Base-by-base conservation (phyloP, 2,797 vertebrate species). In the Acipenser oxyrinchus region DNA sequence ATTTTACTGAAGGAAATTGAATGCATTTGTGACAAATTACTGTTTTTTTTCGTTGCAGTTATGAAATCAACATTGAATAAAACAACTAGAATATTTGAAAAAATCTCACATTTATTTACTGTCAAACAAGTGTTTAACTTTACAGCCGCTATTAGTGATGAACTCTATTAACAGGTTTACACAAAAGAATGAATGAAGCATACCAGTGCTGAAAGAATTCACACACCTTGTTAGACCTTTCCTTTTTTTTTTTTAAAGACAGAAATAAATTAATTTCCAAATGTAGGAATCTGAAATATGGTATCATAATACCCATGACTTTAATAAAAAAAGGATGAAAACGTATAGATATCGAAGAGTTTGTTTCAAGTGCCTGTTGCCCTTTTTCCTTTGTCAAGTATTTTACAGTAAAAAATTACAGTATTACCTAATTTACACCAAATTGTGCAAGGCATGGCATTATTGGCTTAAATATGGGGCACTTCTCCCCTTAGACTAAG, bases 91-190 rank as follows among this genome's bases (percentile, higher is more conserved):
- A 84, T 87, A 80, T 90, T 85, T 94, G 92, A 90, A 89, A 96
- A 94, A 95, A 91, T 90, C 90, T 98, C 94, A 98, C 96, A 99
- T 99, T 98, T 99, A 98, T 99, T 94, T 93, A 95, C 95, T 93
- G 89, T 95, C 94, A 96, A 98, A 96, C 93, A 95, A 92, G 93
- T 98, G 95, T 97, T 95, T 94, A 97, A 95, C 89, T 98, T 96
- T 98, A 98, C 95, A 99, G 93, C 93, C 92, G 93, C 91, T 93
- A 94, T 93, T 92, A 93, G 92, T 95, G 94, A 95, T 93, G 93
- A 92, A 92, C 92, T 94, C 92, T 88, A 93, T 90, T 92, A 94
- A 93, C 91, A 95, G 89, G 92, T 92, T 93, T 93, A 95, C 93
- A 94, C 90, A 89, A 93, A 95, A 88, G 87, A 88, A 91, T 91